These are phyloP conservation scores for Bovichtus variegatus DNA, from an alignment of 2,797 vertebrate genomes.

Conservation along the genomic window DNA sequence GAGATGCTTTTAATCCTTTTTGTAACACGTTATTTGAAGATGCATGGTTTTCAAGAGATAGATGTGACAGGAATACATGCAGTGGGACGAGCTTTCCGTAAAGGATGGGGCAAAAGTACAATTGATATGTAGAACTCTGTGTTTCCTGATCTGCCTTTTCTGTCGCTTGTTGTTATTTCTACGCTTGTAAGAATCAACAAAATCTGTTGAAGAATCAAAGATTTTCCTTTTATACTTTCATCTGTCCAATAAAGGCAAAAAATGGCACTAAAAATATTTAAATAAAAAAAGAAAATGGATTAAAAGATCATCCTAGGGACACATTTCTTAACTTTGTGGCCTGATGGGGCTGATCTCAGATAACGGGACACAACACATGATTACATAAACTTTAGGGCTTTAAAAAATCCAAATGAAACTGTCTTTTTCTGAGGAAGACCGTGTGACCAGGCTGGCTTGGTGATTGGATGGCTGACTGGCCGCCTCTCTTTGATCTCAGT, in stretches of 20 bases:
- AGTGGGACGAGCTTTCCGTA: neutral
- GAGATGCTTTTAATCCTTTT: neutral
- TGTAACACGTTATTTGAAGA: neutral
- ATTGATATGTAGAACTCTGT: neutral
- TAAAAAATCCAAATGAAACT: constrained; percentile 20
- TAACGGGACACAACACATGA: constrained; percentile 1
- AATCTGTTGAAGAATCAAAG: neutral
- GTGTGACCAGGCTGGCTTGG: neutral
- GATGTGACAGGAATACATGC: neutral
- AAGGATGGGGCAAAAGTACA: neutral
- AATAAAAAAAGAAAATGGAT: no score
- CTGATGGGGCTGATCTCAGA: neutral
- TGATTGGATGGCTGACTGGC: constrained; percentile 8
- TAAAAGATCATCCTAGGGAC: neutral
- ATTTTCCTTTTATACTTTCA: neutral
- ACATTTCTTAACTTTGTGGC: neutral
- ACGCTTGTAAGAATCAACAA: neutral
- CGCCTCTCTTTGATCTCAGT: constrained; percentile 31
- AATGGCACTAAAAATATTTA: no score
- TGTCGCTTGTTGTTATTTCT: neutral
- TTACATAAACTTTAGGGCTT: constrained; percentile 25
- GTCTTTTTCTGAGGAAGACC: neutral
- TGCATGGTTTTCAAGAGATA: neutral
- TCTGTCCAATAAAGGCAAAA: no score
- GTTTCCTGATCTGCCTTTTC: neutral